phyloP scores from a whole-genome alignment of 2,113 vertebrate species.

The Nestor notabilis region DNA sequence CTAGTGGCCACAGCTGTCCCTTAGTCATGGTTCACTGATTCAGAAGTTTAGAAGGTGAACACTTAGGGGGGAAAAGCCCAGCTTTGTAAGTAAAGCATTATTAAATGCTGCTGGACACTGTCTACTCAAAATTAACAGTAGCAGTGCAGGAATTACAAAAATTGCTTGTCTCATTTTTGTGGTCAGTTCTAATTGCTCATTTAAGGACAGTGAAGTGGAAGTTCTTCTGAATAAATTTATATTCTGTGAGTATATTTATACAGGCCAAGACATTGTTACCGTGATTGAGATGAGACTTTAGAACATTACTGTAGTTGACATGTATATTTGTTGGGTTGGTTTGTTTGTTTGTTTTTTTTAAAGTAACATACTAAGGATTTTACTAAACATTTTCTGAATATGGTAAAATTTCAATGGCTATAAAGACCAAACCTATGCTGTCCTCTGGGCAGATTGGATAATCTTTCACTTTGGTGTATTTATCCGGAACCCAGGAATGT shows the following conservation, averaged over 20 bases:
- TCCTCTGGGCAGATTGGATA: background rate
- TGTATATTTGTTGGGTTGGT: background rate
- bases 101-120: background rate
- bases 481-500: background rate
- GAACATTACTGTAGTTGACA: background rate
- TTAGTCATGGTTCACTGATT: background rate
- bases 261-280: background rate
- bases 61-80: fast-evolving
- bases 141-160: background rate
- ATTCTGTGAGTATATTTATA: background rate
- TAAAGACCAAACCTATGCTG: background rate
- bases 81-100: background rate
- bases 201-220: background rate
- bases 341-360: too few species aligned
- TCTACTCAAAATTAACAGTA: background rate
- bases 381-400: background rate
- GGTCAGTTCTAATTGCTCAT: background rate
- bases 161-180: background rate
- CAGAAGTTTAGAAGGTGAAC: background rate
- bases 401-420: background rate
- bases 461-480: background rate
- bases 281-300: background rate
- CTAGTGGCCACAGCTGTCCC: background rate
- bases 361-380: background rate
- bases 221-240: background rate